Conservation (phyloP, 2,113 vertebrate species). For the Halcyon malimbica region DNA sequence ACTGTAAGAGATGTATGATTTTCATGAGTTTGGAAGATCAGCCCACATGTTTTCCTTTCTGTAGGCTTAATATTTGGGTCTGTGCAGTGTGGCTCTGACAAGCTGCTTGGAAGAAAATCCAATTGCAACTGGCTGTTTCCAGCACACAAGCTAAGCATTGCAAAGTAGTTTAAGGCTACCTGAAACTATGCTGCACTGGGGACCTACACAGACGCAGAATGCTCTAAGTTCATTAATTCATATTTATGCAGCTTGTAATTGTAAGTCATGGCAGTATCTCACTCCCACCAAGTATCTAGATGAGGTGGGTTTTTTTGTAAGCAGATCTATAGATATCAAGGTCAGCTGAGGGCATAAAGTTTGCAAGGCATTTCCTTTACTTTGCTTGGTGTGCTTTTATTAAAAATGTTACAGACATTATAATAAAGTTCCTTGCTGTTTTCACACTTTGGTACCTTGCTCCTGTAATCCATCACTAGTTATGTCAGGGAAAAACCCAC, state of each 20-base stretch:
- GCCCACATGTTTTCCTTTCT: neutral
- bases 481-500: neutral
- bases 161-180: neutral
- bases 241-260: neutral
- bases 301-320: neutral
- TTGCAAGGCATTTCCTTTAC: neutral
- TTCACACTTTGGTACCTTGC: neutral
- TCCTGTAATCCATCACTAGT: neutral
- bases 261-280: neutral
- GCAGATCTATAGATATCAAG: neutral
- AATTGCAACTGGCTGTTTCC: neutral
- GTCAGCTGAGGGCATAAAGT: neutral
- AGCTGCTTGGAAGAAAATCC: neutral
- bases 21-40: neutral
- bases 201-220: neutral
- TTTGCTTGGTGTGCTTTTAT: neutral
- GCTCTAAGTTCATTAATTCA: neutral
- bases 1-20: neutral
- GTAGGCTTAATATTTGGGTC: neutral
- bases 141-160: neutral
- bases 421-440: neutral
- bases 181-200: neutral
- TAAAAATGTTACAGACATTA: neutral
- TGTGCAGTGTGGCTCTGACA: neutral
- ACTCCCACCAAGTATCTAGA: neutral